These are phyloP conservation scores for Athrips mouffetella DNA, from an alignment of 2,888 invertebrate species.

Conservation along the genomic window DNA sequence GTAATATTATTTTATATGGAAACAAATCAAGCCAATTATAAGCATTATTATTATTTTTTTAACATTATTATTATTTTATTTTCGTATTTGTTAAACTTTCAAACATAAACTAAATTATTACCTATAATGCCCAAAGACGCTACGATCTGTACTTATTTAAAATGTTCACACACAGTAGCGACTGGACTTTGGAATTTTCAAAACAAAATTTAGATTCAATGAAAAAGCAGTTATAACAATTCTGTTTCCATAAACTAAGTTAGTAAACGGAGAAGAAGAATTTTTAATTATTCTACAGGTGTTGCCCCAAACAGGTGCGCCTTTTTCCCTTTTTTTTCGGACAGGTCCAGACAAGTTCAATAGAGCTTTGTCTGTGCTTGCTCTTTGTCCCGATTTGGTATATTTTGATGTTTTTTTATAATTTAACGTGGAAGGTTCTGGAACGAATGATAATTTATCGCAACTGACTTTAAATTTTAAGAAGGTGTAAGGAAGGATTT, in stretches of 20 bases:
- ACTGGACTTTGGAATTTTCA: no score
- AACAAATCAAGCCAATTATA: no score
- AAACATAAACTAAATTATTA: no score
- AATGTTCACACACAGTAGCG: no score
- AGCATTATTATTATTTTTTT: no score
- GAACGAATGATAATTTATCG: slow-evolving; percentile 60
- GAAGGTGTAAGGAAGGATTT: no score
- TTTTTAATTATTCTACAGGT: slow-evolving; percentile 68
- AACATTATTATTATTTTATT: no score
- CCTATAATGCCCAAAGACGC: no score
- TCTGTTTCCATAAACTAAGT: background rate
- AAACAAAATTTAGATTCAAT: no score
- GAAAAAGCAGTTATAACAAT: background rate
- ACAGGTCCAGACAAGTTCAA: slow-evolving; percentile 69
- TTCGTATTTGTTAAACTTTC: no score
- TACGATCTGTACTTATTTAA: no score
- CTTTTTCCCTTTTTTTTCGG: slow-evolving; percentile 33
- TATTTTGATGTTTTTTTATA: slow-evolving; percentile 44
- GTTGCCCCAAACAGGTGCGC: slow-evolving; percentile 62
- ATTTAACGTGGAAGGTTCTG: slow-evolving; percentile 30
- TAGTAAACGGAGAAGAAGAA: slow-evolving; percentile 24
- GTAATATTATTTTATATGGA: no score
- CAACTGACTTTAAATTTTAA: slow-evolving; percentile 42
- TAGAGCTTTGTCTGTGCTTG: slow-evolving; percentile 56
- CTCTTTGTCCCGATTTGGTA: slow-evolving; percentile 52